Evolutionary conservation across 1,140 invertebrate genomes (phyloP), one percentile per base, ranked within the genome.

Genomic region (Heliconius melpomene): DNA sequence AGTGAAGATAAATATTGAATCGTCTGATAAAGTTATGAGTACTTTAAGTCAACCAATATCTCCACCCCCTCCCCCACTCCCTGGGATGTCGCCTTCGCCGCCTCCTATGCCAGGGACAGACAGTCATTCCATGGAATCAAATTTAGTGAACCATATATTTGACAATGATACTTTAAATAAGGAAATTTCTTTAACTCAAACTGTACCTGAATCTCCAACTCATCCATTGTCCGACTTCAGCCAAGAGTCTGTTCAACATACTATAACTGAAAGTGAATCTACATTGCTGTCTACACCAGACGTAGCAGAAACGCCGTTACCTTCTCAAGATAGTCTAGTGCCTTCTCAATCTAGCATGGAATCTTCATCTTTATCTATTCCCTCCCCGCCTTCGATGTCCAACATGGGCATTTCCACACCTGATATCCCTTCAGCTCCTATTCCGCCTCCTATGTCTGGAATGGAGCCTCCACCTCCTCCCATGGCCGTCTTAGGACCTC

Each of bases 51-150:
- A 81, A 75, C 66, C 76, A 40, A 38, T 40, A 18, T 18, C 74
- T 36, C 73, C 84, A 77, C 82, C 85, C 72, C 96, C 96, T 7
- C 95, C 95, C 20, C 95, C 95, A 50, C 89, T 94, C 87, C 87
- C 93, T 78, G 93, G 93, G 46, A 93, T 93, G 81, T 84, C 87
- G 26, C 87, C 86, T n/a, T 90, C 92, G 7, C 91, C 92, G 40
- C 91, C 91, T 78, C 89, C 91, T 36, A 90, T 92, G 77, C 90
- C 92, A 23, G 86, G 86, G 20, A 85, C 84, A 80, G 60, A 66
- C 9, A 66, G 23, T 57, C 54, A 23, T 66, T 11, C 60, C n/a
- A 66, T 16, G 16, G 11, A 66, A 26, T 26, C 60, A 26, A 66
- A 66, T 66, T 66, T n/a, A 26, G 11, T 23, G 13, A 26, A 26